Evolutionary conservation across 2,113 vertebrate species (phyloP).

Genomic region (Abramis brama): DNA sequence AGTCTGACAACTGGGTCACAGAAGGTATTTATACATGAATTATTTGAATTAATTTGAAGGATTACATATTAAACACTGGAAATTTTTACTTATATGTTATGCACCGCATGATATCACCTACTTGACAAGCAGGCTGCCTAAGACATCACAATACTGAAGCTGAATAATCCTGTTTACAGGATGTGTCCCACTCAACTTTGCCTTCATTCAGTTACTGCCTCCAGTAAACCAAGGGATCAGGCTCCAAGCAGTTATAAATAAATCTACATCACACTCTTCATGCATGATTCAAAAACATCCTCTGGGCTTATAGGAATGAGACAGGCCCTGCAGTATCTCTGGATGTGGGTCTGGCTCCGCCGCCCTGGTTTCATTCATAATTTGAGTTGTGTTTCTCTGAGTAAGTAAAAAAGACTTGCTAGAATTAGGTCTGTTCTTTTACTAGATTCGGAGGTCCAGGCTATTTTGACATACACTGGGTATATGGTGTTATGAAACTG

Average conservation of each 20-base stretch:
- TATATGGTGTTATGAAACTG: slow-evolving; percentile 1
- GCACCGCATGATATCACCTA: not conserved
- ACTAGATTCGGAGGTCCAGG: not conserved
- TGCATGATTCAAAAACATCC: slow-evolving; percentile 44
- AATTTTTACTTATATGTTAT: not conserved
- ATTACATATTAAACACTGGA: not conserved
- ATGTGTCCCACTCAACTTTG: slow-evolving; percentile 33
- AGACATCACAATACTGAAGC: slow-evolving; percentile 20
- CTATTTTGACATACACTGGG: not conserved
- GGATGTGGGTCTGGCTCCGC: slow-evolving; percentile 6
- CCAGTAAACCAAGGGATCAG: slow-evolving; percentile 33
- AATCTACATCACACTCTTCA: slow-evolving; percentile 32
- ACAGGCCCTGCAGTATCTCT: slow-evolving; percentile 28
- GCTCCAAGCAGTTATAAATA: slow-evolving; percentile 49
- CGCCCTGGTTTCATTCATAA: slow-evolving; percentile 45
- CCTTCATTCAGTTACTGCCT: slow-evolving; percentile 35
- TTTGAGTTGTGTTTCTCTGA: slow-evolving; percentile 21
- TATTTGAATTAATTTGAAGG: not conserved
- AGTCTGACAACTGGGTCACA: not conserved
- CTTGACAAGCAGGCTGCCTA: slow-evolving; percentile 3
- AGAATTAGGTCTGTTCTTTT: slow-evolving; percentile 1
- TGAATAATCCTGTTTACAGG: slow-evolving; percentile 50
- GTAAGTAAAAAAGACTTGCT: not conserved
- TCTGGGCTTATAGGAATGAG: slow-evolving; percentile 16
- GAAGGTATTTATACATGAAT: not conserved